These are phyloP conservation scores for Drosophila repleta DNA, from an alignment of 1,140 invertebrate species.

Conservation along the genomic window DNA sequence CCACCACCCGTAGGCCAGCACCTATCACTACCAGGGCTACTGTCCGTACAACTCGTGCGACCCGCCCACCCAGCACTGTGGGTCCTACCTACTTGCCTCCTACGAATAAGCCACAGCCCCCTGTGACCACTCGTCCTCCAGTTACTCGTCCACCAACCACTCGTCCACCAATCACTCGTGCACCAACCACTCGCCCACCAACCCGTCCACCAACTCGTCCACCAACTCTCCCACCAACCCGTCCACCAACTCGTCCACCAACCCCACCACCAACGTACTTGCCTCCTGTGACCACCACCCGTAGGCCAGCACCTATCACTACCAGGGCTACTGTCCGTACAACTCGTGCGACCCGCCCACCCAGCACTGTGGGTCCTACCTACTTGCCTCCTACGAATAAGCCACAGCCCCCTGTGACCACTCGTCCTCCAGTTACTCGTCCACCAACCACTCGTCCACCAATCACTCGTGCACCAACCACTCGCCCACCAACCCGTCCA, in stretches of 20 bases:
- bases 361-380: slow-evolving; percentile 47
- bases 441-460: slow-evolving; percentile 17
- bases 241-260: slow-evolving; percentile 51
- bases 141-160: slow-evolving; percentile 42
- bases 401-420: slow-evolving; percentile 46
- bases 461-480: slow-evolving; percentile 23
- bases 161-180: no score
- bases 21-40: no score
- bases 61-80: slow-evolving; percentile 28
- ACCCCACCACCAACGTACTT: slow-evolving; percentile 34
- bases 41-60: slow-evolving; percentile 23
- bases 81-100: slow-evolving; percentile 56
- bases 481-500: slow-evolving; percentile 39
- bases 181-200: slow-evolving; percentile 48
- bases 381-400: slow-evolving; percentile 57
- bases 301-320: slow-evolving; percentile 48
- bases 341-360: slow-evolving; percentile 22
- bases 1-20: slow-evolving; percentile 45
- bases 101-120: slow-evolving; percentile 31
- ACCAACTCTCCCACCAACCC: slow-evolving; percentile 35
- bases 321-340: slow-evolving; percentile 20
- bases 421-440: neutral
- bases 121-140: slow-evolving; percentile 29
- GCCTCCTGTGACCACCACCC: slow-evolving; percentile 46
- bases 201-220: slow-evolving; percentile 35